Conservation (phyloP, 1,140 invertebrate species). For the Drosophila takahashii region DNA sequence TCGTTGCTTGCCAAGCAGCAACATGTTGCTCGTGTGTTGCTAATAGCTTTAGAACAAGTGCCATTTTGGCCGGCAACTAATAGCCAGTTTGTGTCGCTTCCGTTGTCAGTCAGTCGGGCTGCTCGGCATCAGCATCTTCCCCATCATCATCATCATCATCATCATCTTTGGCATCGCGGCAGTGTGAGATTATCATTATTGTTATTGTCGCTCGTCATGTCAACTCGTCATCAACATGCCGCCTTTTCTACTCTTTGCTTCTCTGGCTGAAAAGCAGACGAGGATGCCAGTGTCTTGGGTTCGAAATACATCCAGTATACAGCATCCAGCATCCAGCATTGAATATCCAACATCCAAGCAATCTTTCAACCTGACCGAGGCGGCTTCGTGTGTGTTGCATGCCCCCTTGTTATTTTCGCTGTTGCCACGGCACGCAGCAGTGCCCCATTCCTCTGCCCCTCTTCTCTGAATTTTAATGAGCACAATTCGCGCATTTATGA, state of each 20-base stretch:
- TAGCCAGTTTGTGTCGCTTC: slow-evolving; percentile 82
- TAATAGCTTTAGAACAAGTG: slow-evolving; percentile 82
- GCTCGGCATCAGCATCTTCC: neutral
- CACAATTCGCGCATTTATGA: slow-evolving; percentile 82
- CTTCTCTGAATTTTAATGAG: slow-evolving; percentile 75
- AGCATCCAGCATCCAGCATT: slow-evolving; percentile 12
- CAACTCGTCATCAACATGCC: slow-evolving; percentile 81
- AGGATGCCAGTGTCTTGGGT: slow-evolving; percentile 18
- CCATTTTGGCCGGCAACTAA: slow-evolving; percentile 81
- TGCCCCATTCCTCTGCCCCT: slow-evolving; percentile 61
- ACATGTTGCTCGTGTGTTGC: slow-evolving; percentile 70
- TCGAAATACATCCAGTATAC: neutral
- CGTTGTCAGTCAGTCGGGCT: slow-evolving; percentile 64
- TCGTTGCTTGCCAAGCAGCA: slow-evolving; percentile 37
- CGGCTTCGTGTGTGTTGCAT: slow-evolving; percentile 69
- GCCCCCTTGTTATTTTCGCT: slow-evolving; percentile 51
- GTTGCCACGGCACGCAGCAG: slow-evolving; percentile 72
- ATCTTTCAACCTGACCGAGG: slow-evolving; percentile 72
- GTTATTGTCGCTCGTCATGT: slow-evolving; percentile 83
- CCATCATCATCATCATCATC: slow-evolving; percentile 8
- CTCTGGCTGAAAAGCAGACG: slow-evolving; percentile 11
- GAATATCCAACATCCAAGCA: slow-evolving; percentile 38
- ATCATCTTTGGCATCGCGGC: slow-evolving; percentile 40
- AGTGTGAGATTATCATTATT: slow-evolving; percentile 81
- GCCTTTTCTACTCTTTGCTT: slow-evolving; percentile 1